phyloP scores from a whole-genome alignment of 1,140 invertebrate species.

The Pachypsylla venusta region DNA sequence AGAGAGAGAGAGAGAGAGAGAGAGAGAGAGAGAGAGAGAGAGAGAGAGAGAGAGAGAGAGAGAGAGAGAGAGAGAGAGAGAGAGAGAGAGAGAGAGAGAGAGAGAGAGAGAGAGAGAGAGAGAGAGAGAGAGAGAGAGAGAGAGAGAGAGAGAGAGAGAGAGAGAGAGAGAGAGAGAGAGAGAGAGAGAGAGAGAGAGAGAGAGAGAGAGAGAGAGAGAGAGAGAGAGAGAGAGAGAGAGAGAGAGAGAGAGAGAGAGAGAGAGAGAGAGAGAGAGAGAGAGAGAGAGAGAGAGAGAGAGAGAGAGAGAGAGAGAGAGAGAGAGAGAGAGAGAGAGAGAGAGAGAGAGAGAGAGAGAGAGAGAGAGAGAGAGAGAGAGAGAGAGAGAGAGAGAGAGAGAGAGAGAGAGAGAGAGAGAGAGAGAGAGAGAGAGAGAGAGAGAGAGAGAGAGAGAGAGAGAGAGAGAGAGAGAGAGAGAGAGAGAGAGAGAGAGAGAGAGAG shows the following conservation, averaged over 20 bases:
- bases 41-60: conserved; percentile 13
- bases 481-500: conserved; percentile 2
- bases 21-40: not conserved
- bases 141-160: conserved; percentile 2
- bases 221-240: not conserved
- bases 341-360: conserved; percentile 2
- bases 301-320: not conserved
- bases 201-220: conserved; percentile 1
- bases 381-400: conserved; percentile 2
- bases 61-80: conserved; percentile 14
- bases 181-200: not conserved
- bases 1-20: conserved; percentile 6
- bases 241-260: not conserved
- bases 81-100: conserved; percentile 13
- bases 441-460: conserved; percentile 2
- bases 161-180: not conserved
- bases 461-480: conserved; percentile 2
- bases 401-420: conserved; percentile 2
- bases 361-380: conserved; percentile 2
- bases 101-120: conserved; percentile 10
- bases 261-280: not conserved
- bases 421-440: conserved; percentile 2
- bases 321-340: conserved; percentile 2
- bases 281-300: too few species aligned
- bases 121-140: not conserved